Conservation (phyloP, 2,113 vertebrate genomes). For the Micromys minutus region DNA sequence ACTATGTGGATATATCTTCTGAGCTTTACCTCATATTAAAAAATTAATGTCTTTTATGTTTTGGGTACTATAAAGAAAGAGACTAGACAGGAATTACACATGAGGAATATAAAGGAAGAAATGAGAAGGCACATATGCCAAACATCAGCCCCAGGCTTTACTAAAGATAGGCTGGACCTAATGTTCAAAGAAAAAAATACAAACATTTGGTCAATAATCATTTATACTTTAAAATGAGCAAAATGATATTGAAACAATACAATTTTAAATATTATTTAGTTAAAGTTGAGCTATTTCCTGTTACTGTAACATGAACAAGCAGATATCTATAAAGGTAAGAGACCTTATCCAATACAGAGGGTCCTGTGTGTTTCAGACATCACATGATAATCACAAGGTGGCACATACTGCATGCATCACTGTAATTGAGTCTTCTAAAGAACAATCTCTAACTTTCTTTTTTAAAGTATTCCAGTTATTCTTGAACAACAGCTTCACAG, state of each 20-base stretch:
- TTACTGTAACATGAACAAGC: not conserved
- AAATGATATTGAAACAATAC: not conserved
- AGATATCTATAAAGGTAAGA: not conserved
- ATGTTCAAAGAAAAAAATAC: not conserved
- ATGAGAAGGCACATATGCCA: not conserved
- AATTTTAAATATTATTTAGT: not conserved
- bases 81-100: not conserved
- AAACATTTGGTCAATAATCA: not conserved
- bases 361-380: not conserved
- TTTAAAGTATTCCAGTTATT: constrained; percentile 37
- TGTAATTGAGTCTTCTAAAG: not conserved
- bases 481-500: constrained; percentile 61
- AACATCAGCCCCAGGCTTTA: not conserved
- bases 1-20: not conserved
- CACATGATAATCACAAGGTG: rapidly evolving
- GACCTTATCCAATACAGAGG: not conserved
- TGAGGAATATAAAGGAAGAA: not conserved
- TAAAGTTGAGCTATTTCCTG: not conserved
- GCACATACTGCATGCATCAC: not conserved
- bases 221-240: not conserved
- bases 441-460: not conserved
- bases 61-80: not conserved
- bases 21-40: not conserved
- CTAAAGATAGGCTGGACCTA: not conserved
- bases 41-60: not conserved